phyloP scores from a whole-genome alignment of 2,797 vertebrate species.

The Aeoliscus strigatus region DNA sequence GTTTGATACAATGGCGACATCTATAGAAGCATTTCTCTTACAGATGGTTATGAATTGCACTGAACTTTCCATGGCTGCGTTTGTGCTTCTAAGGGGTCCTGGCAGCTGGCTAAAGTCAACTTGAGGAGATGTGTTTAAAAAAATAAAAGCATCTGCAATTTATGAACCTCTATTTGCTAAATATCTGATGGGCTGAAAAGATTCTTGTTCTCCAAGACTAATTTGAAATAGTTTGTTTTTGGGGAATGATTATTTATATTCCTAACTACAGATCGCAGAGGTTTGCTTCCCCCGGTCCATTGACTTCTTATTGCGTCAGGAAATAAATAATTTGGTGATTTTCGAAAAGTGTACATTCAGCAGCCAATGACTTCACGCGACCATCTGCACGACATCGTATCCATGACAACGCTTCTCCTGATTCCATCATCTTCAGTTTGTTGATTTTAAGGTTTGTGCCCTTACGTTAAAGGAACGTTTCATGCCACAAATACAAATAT shows the following conservation, averaged over 20 bases:
- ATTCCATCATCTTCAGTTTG: slow-evolving; percentile 44
- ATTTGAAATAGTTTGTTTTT: slow-evolving; percentile 11
- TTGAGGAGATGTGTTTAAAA: slow-evolving; percentile 6
- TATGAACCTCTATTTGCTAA: slow-evolving; percentile 3
- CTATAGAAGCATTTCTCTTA: slow-evolving; percentile 9
- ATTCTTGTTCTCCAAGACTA: slow-evolving; percentile 1
- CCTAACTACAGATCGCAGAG: not conserved
- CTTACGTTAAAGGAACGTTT: slow-evolving; percentile 29
- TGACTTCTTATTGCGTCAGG: slow-evolving; percentile 18
- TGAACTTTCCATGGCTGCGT: slow-evolving; percentile 1
- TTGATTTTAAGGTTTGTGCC: slow-evolving; percentile 26
- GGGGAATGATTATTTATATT: slow-evolving; percentile 2
- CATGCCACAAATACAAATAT: slow-evolving; percentile 48
- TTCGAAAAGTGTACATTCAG: slow-evolving; percentile 38
- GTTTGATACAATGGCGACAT: slow-evolving; percentile 10
- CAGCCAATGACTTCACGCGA: slow-evolving; percentile 36
- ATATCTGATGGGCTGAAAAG: slow-evolving; percentile 11
- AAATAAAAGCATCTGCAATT: slow-evolving; percentile 11
- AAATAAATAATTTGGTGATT: slow-evolving; percentile 39
- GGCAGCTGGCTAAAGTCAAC: slow-evolving; percentile 1
- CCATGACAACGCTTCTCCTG: slow-evolving; percentile 39
- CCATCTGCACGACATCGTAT: slow-evolving; percentile 25
- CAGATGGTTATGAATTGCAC: slow-evolving; percentile 5
- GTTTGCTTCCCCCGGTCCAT: slow-evolving; percentile 13
- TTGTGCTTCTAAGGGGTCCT: slow-evolving; percentile 13